phyloP scores from a whole-genome alignment of 2,888 invertebrate genomes.

The Caenorhabditis panamensis region DNA sequence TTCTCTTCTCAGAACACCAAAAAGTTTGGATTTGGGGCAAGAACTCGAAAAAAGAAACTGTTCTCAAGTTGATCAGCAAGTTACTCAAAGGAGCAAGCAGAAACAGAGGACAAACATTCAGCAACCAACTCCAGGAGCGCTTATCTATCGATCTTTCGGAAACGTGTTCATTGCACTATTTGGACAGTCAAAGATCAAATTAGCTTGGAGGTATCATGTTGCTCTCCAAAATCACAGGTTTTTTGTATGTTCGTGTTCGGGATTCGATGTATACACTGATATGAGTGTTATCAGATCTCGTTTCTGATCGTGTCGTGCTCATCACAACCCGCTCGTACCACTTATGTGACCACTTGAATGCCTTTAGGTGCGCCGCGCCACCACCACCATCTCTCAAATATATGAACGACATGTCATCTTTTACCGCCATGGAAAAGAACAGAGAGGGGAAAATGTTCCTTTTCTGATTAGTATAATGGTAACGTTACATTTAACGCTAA shows the following conservation, averaged over 20 bases:
- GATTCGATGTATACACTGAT: constrained; percentile 8
- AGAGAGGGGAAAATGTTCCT: background rate
- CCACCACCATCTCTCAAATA: constrained; percentile 49
- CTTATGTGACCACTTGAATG: constrained; percentile 58
- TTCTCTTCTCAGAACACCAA: background rate
- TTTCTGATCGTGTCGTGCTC: constrained; percentile 46
- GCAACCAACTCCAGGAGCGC: background rate
- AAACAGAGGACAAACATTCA: constrained; percentile 22
- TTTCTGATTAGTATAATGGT: constrained; percentile 35
- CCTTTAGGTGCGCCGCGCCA: constrained; percentile 32
- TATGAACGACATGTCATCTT: constrained; percentile 54
- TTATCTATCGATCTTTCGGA: constrained; percentile 23
- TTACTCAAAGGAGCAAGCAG: no score
- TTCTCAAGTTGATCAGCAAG: no score
- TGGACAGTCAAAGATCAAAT: constrained; percentile 12
- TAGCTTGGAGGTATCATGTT: no score
- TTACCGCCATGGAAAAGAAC: constrained; percentile 6
- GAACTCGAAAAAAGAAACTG: no score
- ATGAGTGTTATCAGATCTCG: constrained; percentile 39
- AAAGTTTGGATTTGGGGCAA: no score
- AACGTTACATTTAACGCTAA: constrained; percentile 19
- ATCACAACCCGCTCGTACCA: constrained; percentile 36
- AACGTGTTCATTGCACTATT: constrained; percentile 27
- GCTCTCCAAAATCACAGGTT: background rate
- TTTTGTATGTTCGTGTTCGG: background rate